phyloP scores from a whole-genome alignment of 1,140 invertebrate genomes.

The Neodiprion pinetum region DNA sequence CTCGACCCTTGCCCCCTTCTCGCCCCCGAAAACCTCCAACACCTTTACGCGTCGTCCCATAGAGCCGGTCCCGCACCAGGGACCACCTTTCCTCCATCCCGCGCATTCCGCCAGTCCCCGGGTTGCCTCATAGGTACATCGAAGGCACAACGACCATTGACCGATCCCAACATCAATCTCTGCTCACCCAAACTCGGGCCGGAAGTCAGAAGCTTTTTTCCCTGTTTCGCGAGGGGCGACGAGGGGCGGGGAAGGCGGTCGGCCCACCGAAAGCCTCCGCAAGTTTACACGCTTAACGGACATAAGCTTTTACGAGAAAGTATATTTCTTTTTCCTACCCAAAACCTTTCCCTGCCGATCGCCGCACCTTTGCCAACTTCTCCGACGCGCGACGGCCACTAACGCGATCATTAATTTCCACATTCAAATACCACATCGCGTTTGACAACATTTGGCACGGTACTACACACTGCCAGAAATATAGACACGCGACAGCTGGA shows the following conservation, averaged over 20 bases:
- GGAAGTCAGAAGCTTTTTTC: slow-evolving; percentile 7
- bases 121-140: not conserved
- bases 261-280: not conserved
- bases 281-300: slow-evolving; percentile 5
- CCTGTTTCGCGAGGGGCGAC: not conserved
- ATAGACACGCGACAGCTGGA: too few relatives aligned
- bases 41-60: slow-evolving; percentile 1
- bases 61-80: not conserved
- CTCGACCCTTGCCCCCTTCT: not conserved
- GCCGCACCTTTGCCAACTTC: too few relatives aligned
- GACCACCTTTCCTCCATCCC: not conserved
- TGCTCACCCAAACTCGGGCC: not conserved
- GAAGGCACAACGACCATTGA: slow-evolving; percentile 5
- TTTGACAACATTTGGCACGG: too few relatives aligned
- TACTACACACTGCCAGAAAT: too few relatives aligned
- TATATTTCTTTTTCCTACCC: not conserved
- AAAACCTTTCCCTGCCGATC: too few relatives aligned
- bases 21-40: not conserved
- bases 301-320: not conserved
- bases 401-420: not conserved
- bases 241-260: not conserved
- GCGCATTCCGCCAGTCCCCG: not conserved
- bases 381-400: too few relatives aligned
- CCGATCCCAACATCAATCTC: slow-evolving; percentile 6
- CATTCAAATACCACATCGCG: not conserved